phyloP scores from a whole-genome alignment of 2,113 vertebrate genomes.

The Triplophysa tibetana region DNA sequence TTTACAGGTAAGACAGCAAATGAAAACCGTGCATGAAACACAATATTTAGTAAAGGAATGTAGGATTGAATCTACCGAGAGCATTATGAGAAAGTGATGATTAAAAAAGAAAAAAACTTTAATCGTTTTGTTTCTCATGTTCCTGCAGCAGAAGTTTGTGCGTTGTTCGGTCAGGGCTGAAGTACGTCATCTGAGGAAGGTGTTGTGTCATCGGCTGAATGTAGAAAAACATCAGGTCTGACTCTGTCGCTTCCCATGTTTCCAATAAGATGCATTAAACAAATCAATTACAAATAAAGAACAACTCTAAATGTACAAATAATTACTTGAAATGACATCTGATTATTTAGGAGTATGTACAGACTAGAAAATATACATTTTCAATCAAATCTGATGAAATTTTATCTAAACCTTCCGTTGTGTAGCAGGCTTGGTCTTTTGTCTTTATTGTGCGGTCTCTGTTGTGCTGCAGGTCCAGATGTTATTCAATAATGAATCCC shows the following conservation, averaged over 20 bases:
- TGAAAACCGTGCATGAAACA: not conserved
- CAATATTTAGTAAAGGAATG: not conserved
- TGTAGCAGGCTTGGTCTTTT: not conserved
- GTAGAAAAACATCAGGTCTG: constrained; percentile 87
- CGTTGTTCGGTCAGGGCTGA: constrained; percentile 92
- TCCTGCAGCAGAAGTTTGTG: constrained; percentile 89
- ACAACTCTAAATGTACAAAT: no score
- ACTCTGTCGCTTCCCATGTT: not conserved
- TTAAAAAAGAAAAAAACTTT: no score
- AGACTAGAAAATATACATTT: not conserved
- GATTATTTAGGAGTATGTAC: no score
- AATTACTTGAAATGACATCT: no score
- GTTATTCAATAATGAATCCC: constrained; percentile 80
- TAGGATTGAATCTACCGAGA: not conserved
- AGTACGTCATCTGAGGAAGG: constrained; percentile 89
- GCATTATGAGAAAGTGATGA: not conserved
- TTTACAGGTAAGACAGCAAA: constrained; percentile 82
- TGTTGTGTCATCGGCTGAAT: constrained; percentile 88
- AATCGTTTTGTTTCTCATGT: constrained; percentile 21
- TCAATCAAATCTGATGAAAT: not conserved
- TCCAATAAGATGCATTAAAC: no score
- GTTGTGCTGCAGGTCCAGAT: constrained; percentile 74
- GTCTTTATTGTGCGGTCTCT: constrained; percentile 58
- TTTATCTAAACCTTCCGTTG: not conserved
- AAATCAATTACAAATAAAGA: no score